Conservation (phyloP, 2,113 vertebrate species). For the Conger conger region DNA sequence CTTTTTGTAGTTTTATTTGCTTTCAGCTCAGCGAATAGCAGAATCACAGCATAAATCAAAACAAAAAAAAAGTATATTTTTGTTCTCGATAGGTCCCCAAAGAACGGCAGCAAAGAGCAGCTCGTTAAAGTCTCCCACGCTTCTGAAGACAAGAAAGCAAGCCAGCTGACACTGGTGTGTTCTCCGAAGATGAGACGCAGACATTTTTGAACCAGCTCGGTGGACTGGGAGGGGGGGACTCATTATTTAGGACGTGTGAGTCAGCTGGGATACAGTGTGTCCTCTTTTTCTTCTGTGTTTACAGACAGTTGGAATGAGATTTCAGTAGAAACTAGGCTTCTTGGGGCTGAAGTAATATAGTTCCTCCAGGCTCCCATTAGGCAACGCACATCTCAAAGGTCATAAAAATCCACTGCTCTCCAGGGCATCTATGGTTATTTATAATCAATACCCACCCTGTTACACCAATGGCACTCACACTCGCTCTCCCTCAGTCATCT, state of each 20-base stretch:
- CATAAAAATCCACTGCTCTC: not conserved
- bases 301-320: too few relatives aligned
- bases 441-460: not conserved
- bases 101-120: not conserved
- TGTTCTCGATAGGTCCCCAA: not conserved
- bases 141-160: not conserved
- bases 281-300: too few relatives aligned
- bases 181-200: not conserved
- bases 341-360: too few relatives aligned
- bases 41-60: not conserved
- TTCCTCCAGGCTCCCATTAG: too few relatives aligned
- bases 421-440: not conserved
- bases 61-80: not conserved
- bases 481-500: not conserved
- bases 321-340: too few relatives aligned
- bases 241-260: too few relatives aligned
- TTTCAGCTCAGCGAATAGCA: not conserved
- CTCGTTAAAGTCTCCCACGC: not conserved
- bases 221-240: not conserved
- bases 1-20: not conserved
- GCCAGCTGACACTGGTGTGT: not conserved
- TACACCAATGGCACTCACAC: not conserved
- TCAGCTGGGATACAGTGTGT: too few relatives aligned
- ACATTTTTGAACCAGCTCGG: not conserved
- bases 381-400: not conserved